phyloP scores from a whole-genome alignment of 1,140 invertebrate genomes.

The Episyrphus balteatus region DNA sequence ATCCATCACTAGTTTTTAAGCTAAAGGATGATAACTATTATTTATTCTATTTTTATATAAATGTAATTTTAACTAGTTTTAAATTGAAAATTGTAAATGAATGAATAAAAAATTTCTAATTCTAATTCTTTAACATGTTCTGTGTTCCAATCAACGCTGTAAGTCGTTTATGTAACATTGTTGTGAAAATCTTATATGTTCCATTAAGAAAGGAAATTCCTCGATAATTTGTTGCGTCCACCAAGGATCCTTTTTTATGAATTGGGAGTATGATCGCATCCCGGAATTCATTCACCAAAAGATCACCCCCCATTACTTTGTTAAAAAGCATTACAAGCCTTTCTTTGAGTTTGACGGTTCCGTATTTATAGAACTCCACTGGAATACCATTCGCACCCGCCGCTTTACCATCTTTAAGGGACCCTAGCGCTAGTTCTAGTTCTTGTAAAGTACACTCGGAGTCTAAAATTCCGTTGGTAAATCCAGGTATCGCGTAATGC shows the following conservation, averaged over 20 bases:
- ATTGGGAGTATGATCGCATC: not conserved
- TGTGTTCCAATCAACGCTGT: conserved; percentile 10
- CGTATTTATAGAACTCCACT: not conserved
- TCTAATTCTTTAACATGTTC: conserved; percentile 8
- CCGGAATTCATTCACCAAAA: too few relatives aligned
- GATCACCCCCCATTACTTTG: not conserved
- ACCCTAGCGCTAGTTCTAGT: not conserved
- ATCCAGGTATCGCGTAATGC: not conserved
- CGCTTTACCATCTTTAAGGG: not conserved
- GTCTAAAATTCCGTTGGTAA: not conserved
- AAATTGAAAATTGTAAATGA: too few relatives aligned
- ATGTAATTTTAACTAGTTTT: too few relatives aligned
- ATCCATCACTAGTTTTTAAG: too few relatives aligned
- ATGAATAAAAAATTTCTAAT: too few relatives aligned
- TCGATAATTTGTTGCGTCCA: conserved; percentile 14
- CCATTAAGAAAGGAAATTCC: conserved; percentile 13
- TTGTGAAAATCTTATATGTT: conserved; percentile 14
- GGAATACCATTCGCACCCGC: not conserved
- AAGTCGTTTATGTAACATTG: conserved; percentile 9
- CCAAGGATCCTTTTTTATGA: conserved; percentile 17
- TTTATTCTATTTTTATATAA: too few relatives aligned
- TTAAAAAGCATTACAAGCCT: not conserved
- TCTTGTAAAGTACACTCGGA: not conserved
- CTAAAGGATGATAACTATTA: too few relatives aligned
- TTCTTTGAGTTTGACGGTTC: not conserved